These are phyloP conservation scores for Trichopoda pennipes DNA, from an alignment of 2,888 invertebrate genomes.

Conservation along the genomic window DNA sequence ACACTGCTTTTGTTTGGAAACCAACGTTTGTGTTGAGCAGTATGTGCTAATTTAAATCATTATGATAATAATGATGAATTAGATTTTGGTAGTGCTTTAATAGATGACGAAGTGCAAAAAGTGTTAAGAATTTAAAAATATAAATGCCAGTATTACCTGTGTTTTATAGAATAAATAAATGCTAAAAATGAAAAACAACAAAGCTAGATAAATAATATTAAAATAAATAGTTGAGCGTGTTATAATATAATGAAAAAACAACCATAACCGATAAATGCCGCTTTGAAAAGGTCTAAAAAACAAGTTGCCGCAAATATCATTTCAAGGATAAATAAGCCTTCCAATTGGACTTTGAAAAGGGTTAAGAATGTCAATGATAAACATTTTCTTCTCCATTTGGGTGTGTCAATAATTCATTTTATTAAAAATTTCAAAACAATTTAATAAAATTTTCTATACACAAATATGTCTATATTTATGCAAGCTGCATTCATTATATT, in stretches of 20 bases:
- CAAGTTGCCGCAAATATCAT: background rate
- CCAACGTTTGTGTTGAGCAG: background rate
- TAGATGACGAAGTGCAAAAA: constrained; percentile 54
- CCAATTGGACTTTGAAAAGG: constrained; percentile 14
- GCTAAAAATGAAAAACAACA: background rate
- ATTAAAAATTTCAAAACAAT: background rate
- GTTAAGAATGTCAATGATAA: constrained; percentile 33
- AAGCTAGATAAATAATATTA: too few relatives aligned
- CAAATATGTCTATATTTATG: too few relatives aligned
- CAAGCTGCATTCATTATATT: too few relatives aligned
- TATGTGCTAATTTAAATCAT: constrained; percentile 36
- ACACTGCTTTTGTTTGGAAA: constrained; percentile 35
- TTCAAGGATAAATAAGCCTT: constrained; percentile 6
- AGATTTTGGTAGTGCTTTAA: constrained; percentile 29
- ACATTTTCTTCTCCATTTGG: constrained; percentile 20
- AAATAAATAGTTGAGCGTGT: too few relatives aligned
- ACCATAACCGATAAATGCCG: too few relatives aligned
- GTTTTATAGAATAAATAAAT: background rate
- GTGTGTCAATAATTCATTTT: constrained; percentile 40
- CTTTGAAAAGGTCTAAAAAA: too few relatives aligned
- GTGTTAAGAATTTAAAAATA: constrained; percentile 27
- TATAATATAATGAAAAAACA: too few relatives aligned
- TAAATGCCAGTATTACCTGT: background rate
- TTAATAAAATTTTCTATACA: background rate
- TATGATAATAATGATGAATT: constrained; percentile 28